A percentile compares a stretch with the other conserved stretches of the same genome.
Evolutionary conservation across 2,797 vertebrate species (phyloP).

Genomic region (Leucoraja ocellata): DNA sequence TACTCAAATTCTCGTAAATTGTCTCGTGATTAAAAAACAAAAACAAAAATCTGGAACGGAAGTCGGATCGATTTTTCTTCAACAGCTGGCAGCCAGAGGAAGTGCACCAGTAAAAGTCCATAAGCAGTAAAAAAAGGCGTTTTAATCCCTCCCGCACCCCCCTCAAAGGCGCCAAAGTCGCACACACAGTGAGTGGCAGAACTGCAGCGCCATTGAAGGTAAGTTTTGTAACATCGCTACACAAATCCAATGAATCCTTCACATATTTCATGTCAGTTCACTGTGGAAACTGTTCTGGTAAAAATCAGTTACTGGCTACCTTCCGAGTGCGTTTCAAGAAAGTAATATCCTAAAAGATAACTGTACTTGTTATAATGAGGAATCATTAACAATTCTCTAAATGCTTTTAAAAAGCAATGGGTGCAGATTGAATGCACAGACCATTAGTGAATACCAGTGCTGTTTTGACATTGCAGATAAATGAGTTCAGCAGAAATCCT

Average conservation of each 20-base stretch:
- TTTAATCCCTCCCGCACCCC: too few relatives aligned
- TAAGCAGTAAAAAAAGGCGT: too few relatives aligned
- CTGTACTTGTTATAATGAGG: neutral
- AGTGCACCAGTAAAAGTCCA: too few relatives aligned
- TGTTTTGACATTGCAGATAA: slow-evolving; percentile 23
- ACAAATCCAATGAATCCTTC: neutral
- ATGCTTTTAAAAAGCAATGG: neutral
- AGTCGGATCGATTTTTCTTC: too few relatives aligned
- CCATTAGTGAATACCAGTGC: neutral
- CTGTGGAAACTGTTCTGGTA: neutral
- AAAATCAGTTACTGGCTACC: neutral
- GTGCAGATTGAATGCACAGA: slow-evolving; percentile 33
- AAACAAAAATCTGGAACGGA: too few relatives aligned
- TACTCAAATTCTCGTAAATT: too few relatives aligned
- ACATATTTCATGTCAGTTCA: neutral
- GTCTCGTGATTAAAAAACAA: too few relatives aligned
- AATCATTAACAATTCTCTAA: slow-evolving; percentile 7
- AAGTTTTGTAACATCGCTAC: too few relatives aligned
- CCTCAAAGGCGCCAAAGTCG: too few relatives aligned
- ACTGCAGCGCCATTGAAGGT: too few relatives aligned
- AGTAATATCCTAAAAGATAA: neutral
- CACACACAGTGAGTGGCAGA: too few relatives aligned
- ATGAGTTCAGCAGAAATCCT: neutral
- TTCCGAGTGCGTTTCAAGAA: neutral
- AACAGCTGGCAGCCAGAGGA: too few relatives aligned